Conservation (phyloP, 2,113 vertebrate species). For the Oceanodroma tethys region DNA sequence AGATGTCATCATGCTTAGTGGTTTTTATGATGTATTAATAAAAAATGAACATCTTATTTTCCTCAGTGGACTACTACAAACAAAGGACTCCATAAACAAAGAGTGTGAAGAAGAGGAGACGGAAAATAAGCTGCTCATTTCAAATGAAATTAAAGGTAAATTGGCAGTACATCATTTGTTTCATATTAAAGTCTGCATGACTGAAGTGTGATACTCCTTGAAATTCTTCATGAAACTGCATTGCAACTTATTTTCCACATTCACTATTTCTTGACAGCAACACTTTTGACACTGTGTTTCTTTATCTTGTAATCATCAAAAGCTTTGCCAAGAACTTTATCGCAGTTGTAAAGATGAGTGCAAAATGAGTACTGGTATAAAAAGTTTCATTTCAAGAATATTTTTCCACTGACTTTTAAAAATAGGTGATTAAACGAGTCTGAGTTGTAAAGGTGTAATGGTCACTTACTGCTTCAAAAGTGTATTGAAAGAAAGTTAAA, state of each 20-base stretch:
- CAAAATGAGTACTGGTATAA: neutral
- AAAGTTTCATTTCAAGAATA: neutral
- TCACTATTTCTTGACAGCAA: neutral
- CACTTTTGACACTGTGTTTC: neutral
- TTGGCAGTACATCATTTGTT: neutral
- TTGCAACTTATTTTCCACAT: neutral
- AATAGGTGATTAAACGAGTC: neutral
- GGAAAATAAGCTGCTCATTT: constrained; percentile 69
- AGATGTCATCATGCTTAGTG: neutral
- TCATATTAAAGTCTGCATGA: neutral
- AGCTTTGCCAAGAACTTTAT: neutral
- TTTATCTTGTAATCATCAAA: neutral
- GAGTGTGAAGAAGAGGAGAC: constrained; percentile 65
- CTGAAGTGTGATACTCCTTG: neutral
- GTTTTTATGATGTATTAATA: constrained; percentile 8
- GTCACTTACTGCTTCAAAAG: neutral
- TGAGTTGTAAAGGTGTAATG: neutral
- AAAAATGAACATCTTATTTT: constrained; percentile 40
- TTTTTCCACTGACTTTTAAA: neutral
- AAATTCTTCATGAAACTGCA: neutral
- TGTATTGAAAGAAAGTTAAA: neutral
- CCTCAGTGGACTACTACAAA: constrained; percentile 73
- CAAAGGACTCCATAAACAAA: constrained; percentile 65
- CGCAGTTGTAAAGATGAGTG: neutral
- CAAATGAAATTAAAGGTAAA: constrained; percentile 81